Base-by-base conservation (phyloP, 1,140 invertebrate species). In the Amyelois transitella region DNA sequence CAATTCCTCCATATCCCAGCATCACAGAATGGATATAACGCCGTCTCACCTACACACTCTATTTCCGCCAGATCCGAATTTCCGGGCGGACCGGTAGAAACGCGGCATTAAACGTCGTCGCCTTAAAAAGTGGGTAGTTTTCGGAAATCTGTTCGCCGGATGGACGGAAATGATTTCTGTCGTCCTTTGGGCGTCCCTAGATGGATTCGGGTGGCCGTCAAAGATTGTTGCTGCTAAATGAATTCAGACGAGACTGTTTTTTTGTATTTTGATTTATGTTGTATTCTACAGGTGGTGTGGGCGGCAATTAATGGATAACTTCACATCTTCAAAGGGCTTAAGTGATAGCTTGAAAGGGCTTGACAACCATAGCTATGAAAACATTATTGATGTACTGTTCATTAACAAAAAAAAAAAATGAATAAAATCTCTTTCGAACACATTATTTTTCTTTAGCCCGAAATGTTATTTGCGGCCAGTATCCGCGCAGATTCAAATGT, bases 81-180 rank as follows among this genome's bases (percentile, higher is more conserved):
- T 81, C 77, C 77, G 75, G 77, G 69, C 63, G 68, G 70, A 64
- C 67, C 67, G 61, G 60, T 51, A 55, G 60, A 60, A 51, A 60
- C 62, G 56, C 53, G 62, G 74, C 66, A 74, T 78, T 80, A 81
- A 80, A 73, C 68, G 72, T 75, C 74, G 77, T 57, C 48, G 68
- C 68, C 72, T 78, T 82, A 84, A 84, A 84, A 84, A 82, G 74
- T 74, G 78, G 72, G 71, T 69, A 67, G 66, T 71, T 66, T 66
- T 69, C 63, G 74, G 64, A 67, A 67, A 73, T 75, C 74, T 72
- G 57, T 28, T 55, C 57, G 50, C 62, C 45, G 72, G 69, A 71
- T 63, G 61, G 60, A 53, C 71, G 81, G 81, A 85, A 85, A 85
- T 85, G 72, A 79, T 80, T 75, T 69, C 73, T 77, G 76, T 80